Conservation (phyloP, 2,113 vertebrate genomes). For the Mesitornis unicolor region DNA sequence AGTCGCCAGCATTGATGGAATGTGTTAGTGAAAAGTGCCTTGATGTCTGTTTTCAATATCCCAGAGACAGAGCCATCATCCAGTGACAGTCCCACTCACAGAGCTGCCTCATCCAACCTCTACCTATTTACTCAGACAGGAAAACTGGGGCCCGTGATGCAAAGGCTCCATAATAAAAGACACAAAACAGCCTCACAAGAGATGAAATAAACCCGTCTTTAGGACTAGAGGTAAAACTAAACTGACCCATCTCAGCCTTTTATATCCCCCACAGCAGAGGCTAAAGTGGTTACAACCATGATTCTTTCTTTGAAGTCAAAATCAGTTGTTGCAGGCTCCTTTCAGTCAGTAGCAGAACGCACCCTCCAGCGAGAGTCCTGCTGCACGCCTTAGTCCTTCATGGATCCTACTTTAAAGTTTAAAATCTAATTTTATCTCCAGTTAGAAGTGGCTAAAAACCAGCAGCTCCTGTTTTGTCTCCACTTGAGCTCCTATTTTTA, state of each 20-base stretch:
- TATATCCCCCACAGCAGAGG: background rate
- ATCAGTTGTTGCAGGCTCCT: background rate
- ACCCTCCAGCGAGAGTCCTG: background rate
- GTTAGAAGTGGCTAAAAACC: background rate
- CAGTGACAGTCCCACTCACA: background rate
- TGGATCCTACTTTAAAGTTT: background rate
- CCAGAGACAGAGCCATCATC: background rate
- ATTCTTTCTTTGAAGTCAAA: background rate
- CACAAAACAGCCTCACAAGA: background rate
- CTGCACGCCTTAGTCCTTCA: background rate
- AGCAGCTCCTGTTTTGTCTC: background rate
- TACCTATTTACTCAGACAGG: background rate
- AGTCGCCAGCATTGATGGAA: constrained; percentile 39
- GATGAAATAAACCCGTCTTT: background rate
- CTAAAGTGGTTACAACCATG: background rate
- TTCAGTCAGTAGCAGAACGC: background rate
- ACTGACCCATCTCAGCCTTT: background rate
- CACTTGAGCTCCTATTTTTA: background rate
- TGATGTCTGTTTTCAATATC: background rate
- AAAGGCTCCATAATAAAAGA: background rate
- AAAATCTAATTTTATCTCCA: background rate
- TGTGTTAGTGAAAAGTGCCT: constrained; percentile 36
- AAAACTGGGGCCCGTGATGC: background rate
- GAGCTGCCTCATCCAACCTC: background rate
- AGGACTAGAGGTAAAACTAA: background rate